phyloP scores from a whole-genome alignment of 2,888 invertebrate species.

The Cancer borealis region DNA sequence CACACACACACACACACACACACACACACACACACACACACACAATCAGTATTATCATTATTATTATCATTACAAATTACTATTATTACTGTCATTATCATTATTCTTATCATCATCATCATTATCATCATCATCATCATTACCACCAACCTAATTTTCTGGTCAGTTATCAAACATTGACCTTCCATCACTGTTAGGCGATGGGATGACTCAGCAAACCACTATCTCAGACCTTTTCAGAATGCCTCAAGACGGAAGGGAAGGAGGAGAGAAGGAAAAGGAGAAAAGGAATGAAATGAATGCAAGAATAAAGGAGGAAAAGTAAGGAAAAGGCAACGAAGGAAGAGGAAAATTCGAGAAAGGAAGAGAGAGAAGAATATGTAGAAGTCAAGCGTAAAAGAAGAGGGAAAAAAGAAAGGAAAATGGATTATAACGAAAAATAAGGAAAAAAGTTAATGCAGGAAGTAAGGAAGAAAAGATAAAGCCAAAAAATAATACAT shows the following conservation, averaged over 20 bases:
- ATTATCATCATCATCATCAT: too few species aligned
- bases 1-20: constrained; percentile 17
- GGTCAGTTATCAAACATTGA: not conserved
- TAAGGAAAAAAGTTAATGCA: not conserved
- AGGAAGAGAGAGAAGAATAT: not conserved
- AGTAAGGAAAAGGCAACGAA: not conserved
- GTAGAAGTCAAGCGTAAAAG: not conserved
- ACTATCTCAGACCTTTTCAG: not conserved
- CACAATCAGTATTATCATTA: not conserved
- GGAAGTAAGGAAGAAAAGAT: not conserved
- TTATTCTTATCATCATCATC: too few species aligned
- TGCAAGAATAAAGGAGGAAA: not conserved
- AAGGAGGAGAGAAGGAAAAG: not conserved
- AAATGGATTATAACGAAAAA: not conserved
- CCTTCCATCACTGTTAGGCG: not conserved
- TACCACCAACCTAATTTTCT: not conserved
- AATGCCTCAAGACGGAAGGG: too few species aligned
- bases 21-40: too few species aligned
- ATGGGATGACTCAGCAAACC: not conserved
- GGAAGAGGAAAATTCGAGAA: not conserved
- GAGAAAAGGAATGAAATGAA: not conserved
- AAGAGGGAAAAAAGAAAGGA: not conserved
- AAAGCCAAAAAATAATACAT: not conserved
- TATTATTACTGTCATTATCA: too few species aligned
- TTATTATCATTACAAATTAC: not conserved